These are phyloP conservation scores for Turritopsis rubra DNA, from an alignment of 30 jellyfish, hydroid and myxozoan species.

Conservation along the genomic window DNA sequence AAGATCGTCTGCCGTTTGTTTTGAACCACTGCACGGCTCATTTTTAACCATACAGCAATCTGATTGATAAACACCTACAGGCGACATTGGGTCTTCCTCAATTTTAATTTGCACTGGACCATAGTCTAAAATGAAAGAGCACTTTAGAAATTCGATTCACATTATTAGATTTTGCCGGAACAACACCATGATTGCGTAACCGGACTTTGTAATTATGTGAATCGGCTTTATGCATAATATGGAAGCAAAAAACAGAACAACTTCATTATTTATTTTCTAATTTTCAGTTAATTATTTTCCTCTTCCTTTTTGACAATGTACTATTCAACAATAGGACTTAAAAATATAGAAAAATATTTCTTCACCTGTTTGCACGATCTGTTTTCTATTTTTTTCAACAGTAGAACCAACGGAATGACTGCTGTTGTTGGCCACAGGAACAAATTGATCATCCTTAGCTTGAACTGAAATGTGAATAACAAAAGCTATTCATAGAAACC, in stretches of 20 bases:
- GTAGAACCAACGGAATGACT: background rate
- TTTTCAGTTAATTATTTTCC: too few relatives aligned
- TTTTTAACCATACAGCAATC: slow-evolving; percentile 66
- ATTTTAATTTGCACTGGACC: slow-evolving; percentile 36
- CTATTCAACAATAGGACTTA: background rate
- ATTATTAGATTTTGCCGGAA: too few relatives aligned
- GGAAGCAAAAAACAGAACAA: background rate
- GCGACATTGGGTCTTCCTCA: slow-evolving; percentile 30
- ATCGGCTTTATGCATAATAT: background rate
- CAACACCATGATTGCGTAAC: background rate
- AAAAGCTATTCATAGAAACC: too few relatives aligned
- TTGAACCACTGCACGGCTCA: slow-evolving; percentile 34
- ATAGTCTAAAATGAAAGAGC: background rate
- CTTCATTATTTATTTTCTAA: too few relatives aligned
- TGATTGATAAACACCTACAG: slow-evolving; percentile 23
- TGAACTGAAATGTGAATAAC: background rate
- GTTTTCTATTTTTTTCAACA: background rate
- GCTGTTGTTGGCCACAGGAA: slow-evolving; percentile 43
- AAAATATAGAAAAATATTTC: background rate
- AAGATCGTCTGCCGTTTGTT: background rate
- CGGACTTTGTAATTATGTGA: background rate
- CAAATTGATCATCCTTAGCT: slow-evolving; percentile 86
- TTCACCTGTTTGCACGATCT: slow-evolving; percentile 26
- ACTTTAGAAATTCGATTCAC: too few relatives aligned
- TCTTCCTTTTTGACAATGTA: too few relatives aligned